A percentile compares a stretch with the other conserved stretches of the same genome.
Conservation (phyloP, 1,140 invertebrate genomes). For the Drosophila littoralis region DNA sequence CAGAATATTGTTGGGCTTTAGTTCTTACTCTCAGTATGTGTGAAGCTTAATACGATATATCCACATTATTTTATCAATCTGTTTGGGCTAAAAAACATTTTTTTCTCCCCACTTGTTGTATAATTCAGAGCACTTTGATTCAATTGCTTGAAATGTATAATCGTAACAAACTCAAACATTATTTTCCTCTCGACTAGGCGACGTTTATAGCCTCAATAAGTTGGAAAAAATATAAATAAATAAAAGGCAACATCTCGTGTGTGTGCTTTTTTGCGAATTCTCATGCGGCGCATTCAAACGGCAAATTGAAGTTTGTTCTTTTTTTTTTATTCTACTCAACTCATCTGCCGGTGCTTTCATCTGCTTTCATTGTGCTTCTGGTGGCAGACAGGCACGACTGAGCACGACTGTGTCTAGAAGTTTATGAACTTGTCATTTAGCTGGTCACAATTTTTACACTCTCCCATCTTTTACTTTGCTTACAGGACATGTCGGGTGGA, state of each 20-base stretch:
- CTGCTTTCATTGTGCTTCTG: background rate
- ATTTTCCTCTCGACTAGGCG: constrained; percentile 19
- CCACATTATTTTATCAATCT: no score
- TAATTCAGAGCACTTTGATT: background rate
- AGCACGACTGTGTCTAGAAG: constrained; percentile 37
- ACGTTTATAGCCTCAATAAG: constrained; percentile 15
- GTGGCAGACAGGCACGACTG: constrained; percentile 40
- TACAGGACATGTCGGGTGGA: constrained; percentile 80
- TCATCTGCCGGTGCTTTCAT: background rate
- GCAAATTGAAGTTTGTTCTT: constrained; percentile 44
- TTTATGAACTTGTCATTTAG: constrained; percentile 88
- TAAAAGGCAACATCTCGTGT: constrained; percentile 10
- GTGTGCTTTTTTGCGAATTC: constrained; percentile 17
- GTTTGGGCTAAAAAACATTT: background rate
- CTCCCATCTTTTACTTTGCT: constrained; percentile 82
- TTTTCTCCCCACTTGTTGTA: constrained; percentile 11
- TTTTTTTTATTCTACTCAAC: background rate
- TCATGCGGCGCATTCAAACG: constrained; percentile 35
- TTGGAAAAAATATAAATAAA: constrained; percentile 25
- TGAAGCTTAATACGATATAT: no score
- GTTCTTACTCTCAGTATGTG: no score
- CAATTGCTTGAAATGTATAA: constrained; percentile 5
- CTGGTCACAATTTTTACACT: constrained; percentile 21
- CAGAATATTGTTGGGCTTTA: no score
- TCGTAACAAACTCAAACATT: constrained; percentile 1